Conservation (phyloP, 2,113 vertebrate genomes). For the Rhegmatorhina hoffmannsi region DNA sequence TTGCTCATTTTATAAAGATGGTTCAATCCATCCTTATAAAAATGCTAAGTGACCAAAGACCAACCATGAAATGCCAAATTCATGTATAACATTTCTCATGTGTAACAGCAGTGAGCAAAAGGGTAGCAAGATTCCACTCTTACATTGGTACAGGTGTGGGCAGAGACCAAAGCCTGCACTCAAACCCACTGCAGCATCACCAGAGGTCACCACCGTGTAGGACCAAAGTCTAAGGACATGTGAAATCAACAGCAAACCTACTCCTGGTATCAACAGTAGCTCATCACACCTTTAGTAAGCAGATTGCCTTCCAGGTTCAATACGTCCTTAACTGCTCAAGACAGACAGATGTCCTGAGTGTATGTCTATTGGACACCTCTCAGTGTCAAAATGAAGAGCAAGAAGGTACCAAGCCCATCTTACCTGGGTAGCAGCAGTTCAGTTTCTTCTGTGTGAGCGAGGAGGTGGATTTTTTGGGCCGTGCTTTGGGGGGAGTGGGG, state of each 20-base stretch:
- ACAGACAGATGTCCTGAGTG: fast-evolving
- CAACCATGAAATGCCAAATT: neutral
- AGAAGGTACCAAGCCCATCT: neutral
- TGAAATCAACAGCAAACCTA: neutral
- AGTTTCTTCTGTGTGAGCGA: conserved; percentile 84
- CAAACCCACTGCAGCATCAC: neutral
- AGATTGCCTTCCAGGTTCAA: neutral
- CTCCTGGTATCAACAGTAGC: neutral
- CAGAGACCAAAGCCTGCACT: fast-evolving
- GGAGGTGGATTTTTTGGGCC: conserved; percentile 81
- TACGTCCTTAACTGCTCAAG: neutral
- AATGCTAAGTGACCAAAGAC: neutral
- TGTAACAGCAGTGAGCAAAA: neutral
- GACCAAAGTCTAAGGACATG: neutral
- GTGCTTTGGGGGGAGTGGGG: conserved; percentile 80
- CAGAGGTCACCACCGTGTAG: neutral
- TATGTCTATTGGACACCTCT: neutral
- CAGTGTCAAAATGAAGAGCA: neutral
- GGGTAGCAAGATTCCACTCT: neutral
- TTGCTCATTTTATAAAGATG: neutral
- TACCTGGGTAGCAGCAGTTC: conserved; percentile 92
- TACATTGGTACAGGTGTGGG: fast-evolving
- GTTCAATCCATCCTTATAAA: neutral
- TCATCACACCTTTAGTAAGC: neutral
- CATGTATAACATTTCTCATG: neutral